Evolutionary conservation across 2,888 invertebrate species (phyloP), one percentile per base, ranked within the genome.

Genomic region (Nysson spinosus): DNA sequence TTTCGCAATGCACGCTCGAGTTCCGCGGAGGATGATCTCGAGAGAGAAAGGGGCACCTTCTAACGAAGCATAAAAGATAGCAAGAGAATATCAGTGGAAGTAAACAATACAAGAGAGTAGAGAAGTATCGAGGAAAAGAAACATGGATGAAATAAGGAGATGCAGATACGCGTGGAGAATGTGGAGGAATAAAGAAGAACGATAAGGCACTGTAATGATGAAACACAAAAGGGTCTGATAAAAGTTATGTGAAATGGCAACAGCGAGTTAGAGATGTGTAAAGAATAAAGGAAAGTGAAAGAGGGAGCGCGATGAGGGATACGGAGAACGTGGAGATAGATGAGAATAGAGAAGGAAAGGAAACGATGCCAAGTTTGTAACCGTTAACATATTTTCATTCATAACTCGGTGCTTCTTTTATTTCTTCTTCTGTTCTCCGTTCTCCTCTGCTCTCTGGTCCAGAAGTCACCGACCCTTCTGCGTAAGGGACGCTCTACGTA

Each of bases 381-480:
- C 71, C 69, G 75, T 74, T 76, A 73, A 66, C 70, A 72, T 72
- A 79, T 75, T 77, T 71, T 70, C 77, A 80, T 80, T 80, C 78
- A 79, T 78, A 69, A 76, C 56, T 46, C 69, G 47, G 58, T 24
- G 32, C 60, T 43, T 39, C 40, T 37, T 32, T 6, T 43, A 39
- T 34, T 39, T 28, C 42, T 6, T 19, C 46, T 55, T 54, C 58
- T 24, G 22, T 67, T 52, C 51, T 40, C 54, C 50, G 37, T 55
- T 49, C 61, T 50, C 64, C 67, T 49, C 46, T 67, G n/a, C 46
- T 39, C 63, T 56, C 51, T 44, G 26, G 14, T 20, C 24, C 11
- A 49, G 47, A 58, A 79, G 80, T 80, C 79, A 70, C 58, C 72
- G 78, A 77, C 77, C 79, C 61, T 26, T 43, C 57, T 40, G 24